phyloP scores from a whole-genome alignment of 2,888 invertebrate species.

The Dryobotodes eremita region DNA sequence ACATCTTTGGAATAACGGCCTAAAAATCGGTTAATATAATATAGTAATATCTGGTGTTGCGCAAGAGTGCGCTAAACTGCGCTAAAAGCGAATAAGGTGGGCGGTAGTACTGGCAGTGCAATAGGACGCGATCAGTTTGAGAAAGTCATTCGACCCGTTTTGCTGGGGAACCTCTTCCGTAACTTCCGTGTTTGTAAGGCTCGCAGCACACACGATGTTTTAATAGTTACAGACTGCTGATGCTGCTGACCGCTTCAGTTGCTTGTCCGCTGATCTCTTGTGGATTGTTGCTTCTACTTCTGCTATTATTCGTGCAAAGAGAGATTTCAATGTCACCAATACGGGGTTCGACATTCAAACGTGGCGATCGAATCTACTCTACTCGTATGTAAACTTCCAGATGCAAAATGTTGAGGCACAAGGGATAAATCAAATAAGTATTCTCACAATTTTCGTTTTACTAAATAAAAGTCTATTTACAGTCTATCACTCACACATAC shows the following conservation, averaged over 20 bases:
- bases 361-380: not conserved
- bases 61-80: conserved; percentile 73
- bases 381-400: not conserved
- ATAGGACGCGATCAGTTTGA: conserved; percentile 72
- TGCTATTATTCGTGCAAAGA: not conserved
- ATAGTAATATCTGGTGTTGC: conserved; percentile 65
- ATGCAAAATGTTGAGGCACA: not conserved
- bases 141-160: conserved; percentile 81
- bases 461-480: too few relatives aligned
- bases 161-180: conserved; percentile 74
- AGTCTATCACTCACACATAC: too few relatives aligned
- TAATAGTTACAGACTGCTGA: conserved; percentile 1
- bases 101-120: conserved; percentile 61
- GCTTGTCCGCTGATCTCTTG: not conserved
- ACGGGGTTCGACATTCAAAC: not conserved
- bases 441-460: too few relatives aligned
- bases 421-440: too few relatives aligned
- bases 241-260: not conserved
- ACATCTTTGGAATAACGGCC: not conserved
- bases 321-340: not conserved
- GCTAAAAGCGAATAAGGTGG: conserved; percentile 72
- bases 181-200: conserved; percentile 67
- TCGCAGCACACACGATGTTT: conserved; percentile 40
- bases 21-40: not conserved
- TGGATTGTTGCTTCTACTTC: not conserved